Base-by-base conservation (phyloP, 2,113 vertebrate species). In the Sylvietta virens region DNA sequence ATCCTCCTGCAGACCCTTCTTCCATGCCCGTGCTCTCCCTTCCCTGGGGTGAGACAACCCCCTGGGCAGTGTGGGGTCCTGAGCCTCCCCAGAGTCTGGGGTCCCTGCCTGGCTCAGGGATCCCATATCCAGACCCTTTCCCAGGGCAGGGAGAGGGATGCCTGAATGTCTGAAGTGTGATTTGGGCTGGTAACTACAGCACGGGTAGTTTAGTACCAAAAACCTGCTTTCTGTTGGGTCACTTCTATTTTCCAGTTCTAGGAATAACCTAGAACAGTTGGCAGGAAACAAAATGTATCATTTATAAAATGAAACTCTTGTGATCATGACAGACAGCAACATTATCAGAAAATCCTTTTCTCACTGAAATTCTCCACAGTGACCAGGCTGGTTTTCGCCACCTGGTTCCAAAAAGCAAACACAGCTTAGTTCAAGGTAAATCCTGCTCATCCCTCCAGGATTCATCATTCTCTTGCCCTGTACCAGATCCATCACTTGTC, bases 1-100 rank as follows among this genome's bases (percentile, higher is more conserved):
- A 1, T 23, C 39, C 1, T 56, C 27, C 37, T n/a, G 54, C 7
- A 2, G 4, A 3, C 17, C 56, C 50, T 20, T 58, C n/a, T 20
- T 26, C 62, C 64, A 5, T 9, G 2, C 14, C 56, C 67, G 11
- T 53, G 61, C 37, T 15, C 27, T 71, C 22, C n/a, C 24, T 53
- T 51, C 37, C 53, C 62, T 86, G 80, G 1, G 11, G 28, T 0
- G 5, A 37, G 47, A 39, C 11, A n/a, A 5, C 30, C 48, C 69
- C 1, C 0, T 15, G 70, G 19, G 28, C n/a, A 33, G 1, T 28
- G 14, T 7, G 37, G 30, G 20, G 17, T 77, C 39, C 37, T 77
- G 81, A 40, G 16, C 33, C 22, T 22, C 28, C 42, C 33, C 42
- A 15, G 57, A 27, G 16, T 18, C 3, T 64, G 65, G 30, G 39